Evolutionary conservation across 2,113 vertebrate species (phyloP), one percentile per base, ranked within the genome.

Genomic region (Leptobrachium ailaonicum): DNA sequence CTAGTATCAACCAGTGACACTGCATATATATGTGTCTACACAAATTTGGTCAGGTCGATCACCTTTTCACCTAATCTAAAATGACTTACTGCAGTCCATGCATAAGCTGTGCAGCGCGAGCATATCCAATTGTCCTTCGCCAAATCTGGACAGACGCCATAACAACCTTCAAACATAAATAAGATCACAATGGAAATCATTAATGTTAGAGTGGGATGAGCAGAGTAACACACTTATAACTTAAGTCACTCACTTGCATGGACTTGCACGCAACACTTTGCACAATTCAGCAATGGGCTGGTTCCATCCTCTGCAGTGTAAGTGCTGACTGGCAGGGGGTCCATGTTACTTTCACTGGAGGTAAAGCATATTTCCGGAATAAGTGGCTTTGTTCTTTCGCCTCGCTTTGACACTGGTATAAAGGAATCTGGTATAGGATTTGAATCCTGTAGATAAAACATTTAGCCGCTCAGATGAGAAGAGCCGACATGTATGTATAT

Each of bases 291-390:
- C 74, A 99, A 91, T 2, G 92, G 87, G 75, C 98, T 99, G 87
- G 95, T 96, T 41, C 96, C 96, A 40, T 98, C 96, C 2, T 98
- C 97, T 1, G 93, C 95, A 0, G 95, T 95, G 41, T 91, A 93
- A 0, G 92, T 93, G 85, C 92, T 98, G 3, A 95, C 93, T 6
- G 97, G 96, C 6, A 95, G 90, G 0, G 96, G 97, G 84, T 98
- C 98, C 0, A 91, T 95, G 86, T 96, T 98, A 63, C 93, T 94
- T 0, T 92, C 92, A 0, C 96, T 92, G 0, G 94, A 93, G 2
- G 96, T 96, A 87, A 99, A 99, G 89, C 98, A 99, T 95, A 99
- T 98, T 89, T 99, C 98, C 0, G 96, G 97, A 83, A 98, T 94
- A 81, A 99, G 88, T 0, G 96, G 97, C 79, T 92, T 94, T 1